Evolutionary conservation across 2,888 invertebrate genomes (phyloP).

Genomic region (Bhutanitis thaidina): DNA sequence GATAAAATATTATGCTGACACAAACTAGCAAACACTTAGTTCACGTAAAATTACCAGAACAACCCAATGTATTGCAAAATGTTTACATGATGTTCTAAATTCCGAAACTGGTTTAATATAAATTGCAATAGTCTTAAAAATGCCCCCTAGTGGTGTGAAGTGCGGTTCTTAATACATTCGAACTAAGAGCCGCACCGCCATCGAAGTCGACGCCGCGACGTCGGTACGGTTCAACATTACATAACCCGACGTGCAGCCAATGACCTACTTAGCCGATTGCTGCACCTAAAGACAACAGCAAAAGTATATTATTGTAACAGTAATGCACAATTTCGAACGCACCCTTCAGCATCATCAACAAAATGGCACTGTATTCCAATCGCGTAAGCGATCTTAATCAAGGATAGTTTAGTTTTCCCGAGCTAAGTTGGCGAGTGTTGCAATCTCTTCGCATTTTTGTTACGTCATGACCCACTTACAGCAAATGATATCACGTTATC

Average conservation of each 20-base stretch:
- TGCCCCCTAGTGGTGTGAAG: conserved; percentile 31
- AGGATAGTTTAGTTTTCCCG: conserved; percentile 18
- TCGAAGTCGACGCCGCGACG: conserved; percentile 14
- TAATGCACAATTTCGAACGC: conserved; percentile 6
- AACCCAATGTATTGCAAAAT: conserved; percentile 25
- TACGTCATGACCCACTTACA: conserved; percentile 33
- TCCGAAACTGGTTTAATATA: conserved; percentile 31
- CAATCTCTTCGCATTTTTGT: conserved; percentile 42
- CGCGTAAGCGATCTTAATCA: conserved; percentile 18
- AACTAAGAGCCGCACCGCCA: conserved; percentile 29
- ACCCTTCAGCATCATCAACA: conserved; percentile 4
- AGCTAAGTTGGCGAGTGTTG: conserved; percentile 27
- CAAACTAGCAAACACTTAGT: background rate
- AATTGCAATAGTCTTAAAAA: conserved; percentile 32
- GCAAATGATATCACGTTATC: conserved; percentile 31
- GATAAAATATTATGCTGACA: too few species aligned
- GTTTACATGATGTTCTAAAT: conserved; percentile 27
- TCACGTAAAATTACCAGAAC: background rate
- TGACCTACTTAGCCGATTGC: conserved; percentile 63
- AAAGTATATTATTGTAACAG: conserved; percentile 35
- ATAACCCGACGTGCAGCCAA: conserved; percentile 71
- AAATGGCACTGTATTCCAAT: conserved; percentile 1
- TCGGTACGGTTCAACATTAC: conserved; percentile 45
- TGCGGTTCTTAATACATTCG: conserved; percentile 22
- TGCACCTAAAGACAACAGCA: conserved; percentile 52